Percentiles rank a stretch among this genome's conserved stretches.
phyloP scores from a whole-genome alignment of 2,113 vertebrate genomes.

The Cepphus grylle region DNA sequence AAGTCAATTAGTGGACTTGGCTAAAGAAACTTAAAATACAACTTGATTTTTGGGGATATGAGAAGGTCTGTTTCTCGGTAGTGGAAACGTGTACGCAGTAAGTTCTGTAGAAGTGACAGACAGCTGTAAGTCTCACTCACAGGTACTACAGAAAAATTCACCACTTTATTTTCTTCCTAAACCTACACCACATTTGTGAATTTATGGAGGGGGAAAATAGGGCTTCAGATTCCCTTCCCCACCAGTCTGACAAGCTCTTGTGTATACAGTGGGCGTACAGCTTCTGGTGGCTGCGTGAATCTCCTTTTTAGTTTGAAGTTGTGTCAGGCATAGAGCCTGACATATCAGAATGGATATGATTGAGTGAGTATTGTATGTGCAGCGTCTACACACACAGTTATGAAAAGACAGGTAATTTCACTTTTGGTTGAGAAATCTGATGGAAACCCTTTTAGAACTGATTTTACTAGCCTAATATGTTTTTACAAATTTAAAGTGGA shows the following conservation, averaged over 20 bases:
- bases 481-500: neutral
- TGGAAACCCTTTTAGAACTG: neutral
- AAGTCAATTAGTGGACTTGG: neutral
- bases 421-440: neutral
- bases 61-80: neutral
- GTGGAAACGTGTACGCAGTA: neutral
- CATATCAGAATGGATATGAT: neutral
- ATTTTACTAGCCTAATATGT: neutral
- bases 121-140: neutral
- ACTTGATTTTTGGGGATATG: neutral
- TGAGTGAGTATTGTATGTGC: neutral
- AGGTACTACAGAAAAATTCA: neutral
- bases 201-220: neutral
- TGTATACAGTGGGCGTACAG: neutral
- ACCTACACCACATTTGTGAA: neutral
- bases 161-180: neutral
- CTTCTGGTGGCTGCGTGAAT: accelerated
- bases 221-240: neutral
- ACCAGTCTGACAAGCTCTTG: neutral
- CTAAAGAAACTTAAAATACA: neutral
- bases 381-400: neutral
- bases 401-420: neutral
- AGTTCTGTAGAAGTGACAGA: neutral
- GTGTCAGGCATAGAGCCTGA: neutral
- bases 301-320: neutral